Conservation (phyloP, 2,797 vertebrate genomes). For the Loriculus beryllinus region DNA sequence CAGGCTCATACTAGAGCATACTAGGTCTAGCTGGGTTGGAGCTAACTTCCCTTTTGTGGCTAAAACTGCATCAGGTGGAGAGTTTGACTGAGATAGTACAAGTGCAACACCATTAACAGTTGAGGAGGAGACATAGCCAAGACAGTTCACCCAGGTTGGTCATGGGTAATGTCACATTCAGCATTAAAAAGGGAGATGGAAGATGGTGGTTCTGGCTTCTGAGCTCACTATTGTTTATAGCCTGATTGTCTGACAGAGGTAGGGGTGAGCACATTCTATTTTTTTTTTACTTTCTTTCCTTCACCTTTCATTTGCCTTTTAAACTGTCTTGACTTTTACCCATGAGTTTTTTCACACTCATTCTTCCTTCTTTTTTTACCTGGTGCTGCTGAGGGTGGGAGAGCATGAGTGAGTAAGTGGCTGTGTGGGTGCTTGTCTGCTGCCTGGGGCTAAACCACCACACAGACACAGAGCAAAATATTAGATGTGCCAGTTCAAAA, state of each 20-base stretch:
- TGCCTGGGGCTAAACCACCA: background rate
- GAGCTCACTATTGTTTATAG: background rate
- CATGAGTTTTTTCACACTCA: background rate
- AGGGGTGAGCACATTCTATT: fast-evolving
- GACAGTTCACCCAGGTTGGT: background rate
- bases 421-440: background rate
- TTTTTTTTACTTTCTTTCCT: no score
- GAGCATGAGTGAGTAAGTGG: background rate
- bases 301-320: background rate
- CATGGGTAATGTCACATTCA: background rate
- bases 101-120: background rate
- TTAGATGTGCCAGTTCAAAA: background rate
- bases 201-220: background rate
- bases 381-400: background rate
- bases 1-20: background rate
- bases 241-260: fast-evolving
- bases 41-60: background rate
- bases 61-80: background rate
- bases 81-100: background rate
- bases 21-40: background rate
- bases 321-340: background rate
- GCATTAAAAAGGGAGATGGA: background rate
- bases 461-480: background rate
- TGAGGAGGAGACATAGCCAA: background rate
- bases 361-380: background rate